Evolutionary conservation across 92 coral and sea anemone species (phyloP).

Genomic region (Siderastrea siderea): DNA sequence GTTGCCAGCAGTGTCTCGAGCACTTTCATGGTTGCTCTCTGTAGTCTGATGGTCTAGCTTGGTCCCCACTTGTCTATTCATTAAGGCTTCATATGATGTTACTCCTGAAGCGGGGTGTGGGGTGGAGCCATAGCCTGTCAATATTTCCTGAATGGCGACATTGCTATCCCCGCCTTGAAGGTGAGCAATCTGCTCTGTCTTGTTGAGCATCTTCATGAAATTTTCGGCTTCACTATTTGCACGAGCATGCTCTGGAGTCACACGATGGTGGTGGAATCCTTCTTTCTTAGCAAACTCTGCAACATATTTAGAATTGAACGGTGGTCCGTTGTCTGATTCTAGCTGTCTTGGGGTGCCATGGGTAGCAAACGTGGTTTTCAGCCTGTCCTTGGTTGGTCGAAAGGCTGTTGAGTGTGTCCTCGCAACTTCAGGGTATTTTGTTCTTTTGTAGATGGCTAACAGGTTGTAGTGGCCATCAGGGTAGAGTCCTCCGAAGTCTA

Average conservation of each 20-base stretch:
- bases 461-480: constrained; percentile 59
- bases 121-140: constrained; percentile 29
- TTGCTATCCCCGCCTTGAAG: constrained; percentile 37
- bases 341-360: constrained; percentile 62
- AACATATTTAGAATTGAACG: constrained; percentile 66
- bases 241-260: constrained; percentile 15
- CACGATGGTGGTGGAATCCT: constrained; percentile 65
- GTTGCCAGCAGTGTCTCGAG: constrained; percentile 43
- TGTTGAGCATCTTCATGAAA: constrained; percentile 66
- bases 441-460: constrained; percentile 51
- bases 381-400: constrained; percentile 38
- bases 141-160: constrained; percentile 37
- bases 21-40: background rate
- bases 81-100: constrained; percentile 54
- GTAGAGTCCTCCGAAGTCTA: constrained; percentile 60
- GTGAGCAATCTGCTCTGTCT: constrained; percentile 46
- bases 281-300: constrained; percentile 42
- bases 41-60: constrained; percentile 53
- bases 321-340: constrained; percentile 78
- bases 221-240: constrained; percentile 1
- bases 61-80: constrained; percentile 37
- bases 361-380: constrained; percentile 63
- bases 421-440: constrained; percentile 68
- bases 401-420: constrained; percentile 47
- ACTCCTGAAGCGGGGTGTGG: constrained; percentile 51